Conservation (phyloP, 2,888 invertebrate genomes). For the Calephelis perditalis region DNA sequence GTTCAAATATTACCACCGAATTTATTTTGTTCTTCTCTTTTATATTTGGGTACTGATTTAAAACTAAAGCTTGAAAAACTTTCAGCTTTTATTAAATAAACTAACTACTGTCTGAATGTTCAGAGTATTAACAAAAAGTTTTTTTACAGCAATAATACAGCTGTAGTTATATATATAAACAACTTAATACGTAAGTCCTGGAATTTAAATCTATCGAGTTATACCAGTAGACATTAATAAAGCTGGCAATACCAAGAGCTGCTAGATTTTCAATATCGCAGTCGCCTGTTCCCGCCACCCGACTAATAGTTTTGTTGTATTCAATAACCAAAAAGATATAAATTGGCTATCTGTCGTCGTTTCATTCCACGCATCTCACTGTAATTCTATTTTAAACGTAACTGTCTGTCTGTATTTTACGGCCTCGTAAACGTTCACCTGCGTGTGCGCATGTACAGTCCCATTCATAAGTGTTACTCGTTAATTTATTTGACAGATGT, state of each 20-base stretch:
- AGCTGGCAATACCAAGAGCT: background rate
- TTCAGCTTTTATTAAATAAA: no score
- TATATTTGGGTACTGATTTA: no score
- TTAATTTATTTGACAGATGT: constrained; percentile 12
- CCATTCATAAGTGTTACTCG: constrained; percentile 20
- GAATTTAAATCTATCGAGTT: no score
- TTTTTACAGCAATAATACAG: no score
- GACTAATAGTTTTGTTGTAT: constrained; percentile 8
- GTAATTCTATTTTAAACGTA: constrained; percentile 23
- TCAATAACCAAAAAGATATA: constrained; percentile 14
- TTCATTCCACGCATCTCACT: constrained; percentile 22
- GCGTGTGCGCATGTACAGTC: constrained; percentile 37
- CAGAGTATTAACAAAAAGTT: no score
- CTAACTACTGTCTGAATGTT: no score
- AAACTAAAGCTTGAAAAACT: no score
- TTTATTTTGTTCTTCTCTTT: no score
- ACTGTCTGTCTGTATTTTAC: constrained; percentile 36
- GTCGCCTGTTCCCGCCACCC: constrained; percentile 4
- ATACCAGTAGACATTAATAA: no score
- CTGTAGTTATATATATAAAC: no score
- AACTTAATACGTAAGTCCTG: no score
- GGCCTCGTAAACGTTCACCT: constrained; percentile 51
- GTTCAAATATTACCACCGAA: no score
- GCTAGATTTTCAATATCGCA: background rate
- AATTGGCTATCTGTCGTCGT: constrained; percentile 22